phyloP scores from a whole-genome alignment of 1,140 invertebrate species.

The Diabrotica undecimpunctata region DNA sequence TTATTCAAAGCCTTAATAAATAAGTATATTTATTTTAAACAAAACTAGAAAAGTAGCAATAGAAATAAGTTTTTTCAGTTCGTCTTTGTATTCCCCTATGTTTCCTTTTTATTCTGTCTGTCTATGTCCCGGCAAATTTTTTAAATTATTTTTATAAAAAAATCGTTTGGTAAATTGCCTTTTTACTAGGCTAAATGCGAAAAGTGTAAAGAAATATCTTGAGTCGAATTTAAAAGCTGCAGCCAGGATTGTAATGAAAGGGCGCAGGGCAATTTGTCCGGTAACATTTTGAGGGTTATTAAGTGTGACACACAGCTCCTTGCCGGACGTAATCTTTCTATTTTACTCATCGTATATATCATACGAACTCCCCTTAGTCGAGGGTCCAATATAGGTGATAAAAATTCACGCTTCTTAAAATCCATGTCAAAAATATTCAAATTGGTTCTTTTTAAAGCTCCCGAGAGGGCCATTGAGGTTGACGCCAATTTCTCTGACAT shows the following conservation, averaged over 20 bases:
- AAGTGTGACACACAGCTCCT: conserved; percentile 9
- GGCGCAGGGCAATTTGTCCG: conserved; percentile 5
- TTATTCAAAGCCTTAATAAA: no score
- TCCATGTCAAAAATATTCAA: conserved; percentile 53
- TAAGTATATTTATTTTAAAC: no score
- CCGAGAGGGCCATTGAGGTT: conserved; percentile 49
- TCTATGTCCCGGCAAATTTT: no score
- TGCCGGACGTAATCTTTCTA: conserved; percentile 21
- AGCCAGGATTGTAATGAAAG: background rate
- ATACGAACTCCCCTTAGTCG: conserved; percentile 24
- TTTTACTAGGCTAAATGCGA: no score
- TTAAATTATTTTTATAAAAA: no score
- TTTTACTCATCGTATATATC: conserved; percentile 33
- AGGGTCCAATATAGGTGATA: conserved; percentile 35
- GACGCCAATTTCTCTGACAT: conserved; percentile 51
- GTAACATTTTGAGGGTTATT: conserved; percentile 14
- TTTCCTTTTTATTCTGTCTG: no score
- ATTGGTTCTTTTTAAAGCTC: conserved; percentile 49
- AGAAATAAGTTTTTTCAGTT: no score
- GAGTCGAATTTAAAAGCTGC: background rate
- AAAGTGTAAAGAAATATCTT: background rate
- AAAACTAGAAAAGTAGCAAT: no score
- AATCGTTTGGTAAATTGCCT: no score
- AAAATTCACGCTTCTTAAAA: conserved; percentile 52
- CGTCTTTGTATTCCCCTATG: no score